Conservation (phyloP, 2,888 invertebrate species). For the Andrena chrysosceles region DNA sequence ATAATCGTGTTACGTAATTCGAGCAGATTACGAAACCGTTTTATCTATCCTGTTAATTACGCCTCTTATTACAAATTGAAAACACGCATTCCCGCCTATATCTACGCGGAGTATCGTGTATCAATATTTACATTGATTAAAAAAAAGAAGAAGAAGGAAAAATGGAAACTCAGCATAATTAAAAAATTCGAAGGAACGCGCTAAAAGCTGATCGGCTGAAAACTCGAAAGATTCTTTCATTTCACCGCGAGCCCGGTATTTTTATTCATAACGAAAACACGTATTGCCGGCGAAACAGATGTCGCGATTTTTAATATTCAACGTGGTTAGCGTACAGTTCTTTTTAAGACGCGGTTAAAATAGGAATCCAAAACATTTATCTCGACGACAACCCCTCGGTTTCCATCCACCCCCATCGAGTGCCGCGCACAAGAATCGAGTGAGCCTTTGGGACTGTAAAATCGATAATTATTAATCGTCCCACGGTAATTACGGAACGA, state of each 20-base stretch:
- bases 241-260: constrained; percentile 35
- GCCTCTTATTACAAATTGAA: constrained; percentile 39
- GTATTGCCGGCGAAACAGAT: constrained; percentile 37
- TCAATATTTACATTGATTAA: neutral
- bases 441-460: neutral
- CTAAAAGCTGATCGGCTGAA: constrained; percentile 36
- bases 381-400: neutral
- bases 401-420: too few species aligned
- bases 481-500: constrained; percentile 23
- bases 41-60: constrained; percentile 41
- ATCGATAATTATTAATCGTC: constrained; percentile 36
- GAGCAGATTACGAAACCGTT: constrained; percentile 49
- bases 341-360: neutral
- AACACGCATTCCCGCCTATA: neutral
- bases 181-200: neutral
- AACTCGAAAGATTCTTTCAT: constrained; percentile 26
- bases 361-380: neutral
- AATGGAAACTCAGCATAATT: neutral
- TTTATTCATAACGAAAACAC: constrained; percentile 57
- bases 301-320: constrained; percentile 41
- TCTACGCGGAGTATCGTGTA: neutral
- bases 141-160: neutral
- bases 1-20: constrained; percentile 56
- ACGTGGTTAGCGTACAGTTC: constrained; percentile 7
- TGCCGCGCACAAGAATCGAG: neutral